phyloP scores from a whole-genome alignment of 1,140 invertebrate genomes.

The Drosophila ohnishii region DNA sequence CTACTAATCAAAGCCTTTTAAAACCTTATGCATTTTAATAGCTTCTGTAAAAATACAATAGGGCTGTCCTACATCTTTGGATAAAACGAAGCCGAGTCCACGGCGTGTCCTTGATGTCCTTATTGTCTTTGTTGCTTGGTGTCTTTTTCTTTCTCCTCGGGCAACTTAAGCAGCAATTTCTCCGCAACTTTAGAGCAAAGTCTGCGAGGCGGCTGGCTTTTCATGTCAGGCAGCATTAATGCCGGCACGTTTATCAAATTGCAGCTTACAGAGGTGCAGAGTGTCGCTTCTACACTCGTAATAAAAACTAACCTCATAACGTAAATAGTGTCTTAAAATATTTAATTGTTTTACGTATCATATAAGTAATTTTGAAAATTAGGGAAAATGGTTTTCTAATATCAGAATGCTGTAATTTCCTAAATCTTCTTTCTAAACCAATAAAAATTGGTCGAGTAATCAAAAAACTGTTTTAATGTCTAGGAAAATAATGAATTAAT shows the following conservation, averaged over 20 bases:
- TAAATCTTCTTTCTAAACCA: too few species aligned
- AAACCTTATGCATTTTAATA: slow-evolving; percentile 6
- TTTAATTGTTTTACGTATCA: neutral
- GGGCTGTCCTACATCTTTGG: neutral
- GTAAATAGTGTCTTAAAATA: neutral
- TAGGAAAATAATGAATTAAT: too few species aligned
- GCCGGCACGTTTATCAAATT: slow-evolving; percentile 75
- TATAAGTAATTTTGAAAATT: neutral
- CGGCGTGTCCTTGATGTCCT: slow-evolving; percentile 26
- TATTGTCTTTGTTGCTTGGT: slow-evolving; percentile 12
- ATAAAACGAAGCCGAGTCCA: slow-evolving; percentile 12
- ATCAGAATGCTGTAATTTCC: too few species aligned
- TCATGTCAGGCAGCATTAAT: slow-evolving; percentile 69
- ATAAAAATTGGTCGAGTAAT: too few species aligned
- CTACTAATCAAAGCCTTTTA: slow-evolving; percentile 3
- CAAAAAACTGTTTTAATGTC: too few species aligned
- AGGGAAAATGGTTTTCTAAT: neutral
- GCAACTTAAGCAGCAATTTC: slow-evolving; percentile 42
- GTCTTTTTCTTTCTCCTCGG: slow-evolving; percentile 30
- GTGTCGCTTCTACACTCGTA: slow-evolving; percentile 1
- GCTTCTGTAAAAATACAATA: slow-evolving; percentile 10
- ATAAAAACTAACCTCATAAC: neutral
- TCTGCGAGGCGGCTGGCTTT: slow-evolving; percentile 46
- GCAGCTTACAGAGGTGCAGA: slow-evolving; percentile 50
- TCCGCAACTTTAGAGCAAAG: slow-evolving; percentile 13